phyloP scores from a whole-genome alignment of 2,113 vertebrate genomes.

The Pollachius pollachius region DNA sequence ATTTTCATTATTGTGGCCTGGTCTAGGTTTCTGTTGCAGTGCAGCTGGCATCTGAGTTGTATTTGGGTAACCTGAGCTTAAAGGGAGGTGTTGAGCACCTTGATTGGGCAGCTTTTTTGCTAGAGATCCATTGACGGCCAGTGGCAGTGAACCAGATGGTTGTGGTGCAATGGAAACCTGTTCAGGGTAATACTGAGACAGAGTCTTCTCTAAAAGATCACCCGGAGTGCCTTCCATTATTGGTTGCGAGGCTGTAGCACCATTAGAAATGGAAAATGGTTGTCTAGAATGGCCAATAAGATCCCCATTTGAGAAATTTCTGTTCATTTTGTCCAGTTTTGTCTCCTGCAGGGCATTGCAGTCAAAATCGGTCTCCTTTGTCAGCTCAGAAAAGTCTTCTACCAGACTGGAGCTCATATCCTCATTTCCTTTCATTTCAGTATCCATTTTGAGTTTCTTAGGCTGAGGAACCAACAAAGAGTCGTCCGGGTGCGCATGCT shows the following conservation, averaged over 20 bases:
- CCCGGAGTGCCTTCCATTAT: conserved; percentile 82
- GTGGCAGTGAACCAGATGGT: conserved; percentile 79
- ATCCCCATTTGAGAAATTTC: conserved; percentile 79
- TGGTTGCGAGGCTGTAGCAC: conserved; percentile 86
- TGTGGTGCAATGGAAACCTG: conserved; percentile 85
- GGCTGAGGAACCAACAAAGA: conserved; percentile 68
- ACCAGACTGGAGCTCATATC: conserved; percentile 56
- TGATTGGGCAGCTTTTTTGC: conserved; percentile 75
- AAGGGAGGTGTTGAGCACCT: conserved; percentile 74
- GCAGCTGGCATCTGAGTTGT: conserved; percentile 79
- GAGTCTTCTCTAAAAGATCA: conserved; percentile 86
- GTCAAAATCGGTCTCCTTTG: conserved; percentile 65
- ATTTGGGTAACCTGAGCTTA: conserved; percentile 89
- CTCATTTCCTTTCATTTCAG: conserved; percentile 75
- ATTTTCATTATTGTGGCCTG: conserved; percentile 70
- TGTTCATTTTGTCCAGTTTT: conserved; percentile 74
- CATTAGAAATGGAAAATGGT: conserved; percentile 84
- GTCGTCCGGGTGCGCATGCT: conserved; percentile 72
- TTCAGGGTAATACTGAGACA: conserved; percentile 89
- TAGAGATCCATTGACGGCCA: conserved; percentile 77
- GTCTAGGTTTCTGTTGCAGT: conserved; percentile 73
- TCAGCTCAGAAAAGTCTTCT: conserved; percentile 66
- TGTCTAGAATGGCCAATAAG: conserved; percentile 79
- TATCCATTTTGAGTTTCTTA: conserved; percentile 81
- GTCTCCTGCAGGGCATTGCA: conserved; percentile 66